A percentile compares a stretch with the other conserved stretches of the same genome.
These are phyloP conservation scores for Sebastes fasciatus DNA, from an alignment of 2,113 vertebrate genomes.

Conservation along the genomic window DNA sequence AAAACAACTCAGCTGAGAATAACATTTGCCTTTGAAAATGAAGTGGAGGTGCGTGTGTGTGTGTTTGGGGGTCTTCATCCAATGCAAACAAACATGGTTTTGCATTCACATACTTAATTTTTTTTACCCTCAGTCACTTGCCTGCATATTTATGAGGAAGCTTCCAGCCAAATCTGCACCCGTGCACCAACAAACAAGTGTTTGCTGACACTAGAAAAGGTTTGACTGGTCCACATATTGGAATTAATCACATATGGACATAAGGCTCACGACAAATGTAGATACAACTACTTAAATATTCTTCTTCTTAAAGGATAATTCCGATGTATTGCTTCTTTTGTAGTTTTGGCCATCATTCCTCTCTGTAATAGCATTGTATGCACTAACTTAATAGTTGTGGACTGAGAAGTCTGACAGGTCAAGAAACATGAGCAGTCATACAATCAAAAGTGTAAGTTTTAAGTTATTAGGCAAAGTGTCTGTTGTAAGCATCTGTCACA, in stretches of 20 bases:
- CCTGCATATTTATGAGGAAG: conserved; percentile 7
- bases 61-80: conserved; percentile 49
- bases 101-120: conserved; percentile 31
- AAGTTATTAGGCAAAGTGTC: too few species aligned
- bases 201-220: neutral
- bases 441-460: too few species aligned
- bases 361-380: neutral
- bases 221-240: neutral
- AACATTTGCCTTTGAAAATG: conserved; percentile 55
- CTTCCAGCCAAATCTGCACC: conserved; percentile 3
- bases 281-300: too few species aligned
- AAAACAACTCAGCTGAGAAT: conserved; percentile 56
- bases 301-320: neutral
- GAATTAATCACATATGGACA: neutral
- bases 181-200: neutral
- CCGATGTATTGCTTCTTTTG: neutral
- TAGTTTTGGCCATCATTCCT: neutral
- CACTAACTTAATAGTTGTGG: neutral
- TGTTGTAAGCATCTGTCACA: too few species aligned
- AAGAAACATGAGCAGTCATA: too few species aligned
- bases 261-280: too few species aligned
- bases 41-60: conserved; percentile 51
- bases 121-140: conserved; percentile 1
- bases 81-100: conserved; percentile 58
- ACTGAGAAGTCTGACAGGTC: too few species aligned